Evolutionary conservation across 2,888 invertebrate species (phyloP).

Genomic region (Caenorhabditis sp.): DNA sequence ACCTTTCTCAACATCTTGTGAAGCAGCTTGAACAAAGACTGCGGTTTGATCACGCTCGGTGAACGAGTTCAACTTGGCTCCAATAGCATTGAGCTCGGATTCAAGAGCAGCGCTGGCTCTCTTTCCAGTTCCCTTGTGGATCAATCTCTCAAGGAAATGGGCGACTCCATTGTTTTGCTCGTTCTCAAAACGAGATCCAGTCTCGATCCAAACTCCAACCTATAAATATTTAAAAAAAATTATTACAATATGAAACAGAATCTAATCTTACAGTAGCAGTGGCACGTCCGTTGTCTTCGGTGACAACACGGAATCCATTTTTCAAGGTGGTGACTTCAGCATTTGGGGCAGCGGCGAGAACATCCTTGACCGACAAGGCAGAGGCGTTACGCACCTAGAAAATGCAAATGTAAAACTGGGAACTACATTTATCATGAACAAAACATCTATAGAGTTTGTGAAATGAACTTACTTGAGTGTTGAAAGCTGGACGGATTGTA

Average conservation of each 20-base stretch:
- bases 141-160: slow-evolving; percentile 99
- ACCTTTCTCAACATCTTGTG: slow-evolving; percentile 65
- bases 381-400: slow-evolving; percentile 51
- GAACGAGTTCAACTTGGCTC: slow-evolving; percentile 64
- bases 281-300: slow-evolving; percentile 92
- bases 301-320: slow-evolving; percentile 91
- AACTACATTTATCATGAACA: background rate
- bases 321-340: slow-evolving; percentile 73
- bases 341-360: slow-evolving; percentile 48
- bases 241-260: background rate
- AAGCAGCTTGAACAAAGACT: slow-evolving; percentile 63
- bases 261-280: slow-evolving; percentile 89
- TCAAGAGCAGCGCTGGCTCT: slow-evolving; percentile 62
- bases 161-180: slow-evolving; percentile 95
- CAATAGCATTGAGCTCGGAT: slow-evolving; percentile 62
- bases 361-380: slow-evolving; percentile 52
- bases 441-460: background rate
- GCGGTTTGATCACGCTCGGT: slow-evolving; percentile 67
- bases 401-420: background rate
- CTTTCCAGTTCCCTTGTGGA: slow-evolving; percentile 79
- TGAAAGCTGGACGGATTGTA: slow-evolving; percentile 45
- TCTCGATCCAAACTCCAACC: slow-evolving; percentile 91
- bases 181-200: slow-evolving; percentile 93
- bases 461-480: slow-evolving; percentile 33
- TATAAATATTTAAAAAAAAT: slow-evolving; percentile 48